Evolutionary conservation across 1,140 invertebrate genomes (phyloP).

Genomic region (Megalonaias nervosa): DNA sequence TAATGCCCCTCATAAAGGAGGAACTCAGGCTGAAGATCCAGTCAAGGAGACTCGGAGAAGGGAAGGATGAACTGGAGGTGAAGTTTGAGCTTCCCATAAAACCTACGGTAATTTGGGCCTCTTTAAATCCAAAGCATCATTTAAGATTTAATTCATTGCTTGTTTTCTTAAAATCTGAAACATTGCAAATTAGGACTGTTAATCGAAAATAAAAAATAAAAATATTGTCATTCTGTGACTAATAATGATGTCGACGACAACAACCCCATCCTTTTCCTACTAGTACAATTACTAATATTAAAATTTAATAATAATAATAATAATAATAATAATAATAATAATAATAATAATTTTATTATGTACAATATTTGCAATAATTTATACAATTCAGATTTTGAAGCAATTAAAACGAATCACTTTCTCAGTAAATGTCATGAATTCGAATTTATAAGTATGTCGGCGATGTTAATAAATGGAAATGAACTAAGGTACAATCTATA

Average conservation of each 20-base stretch:
- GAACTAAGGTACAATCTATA: too few species aligned
- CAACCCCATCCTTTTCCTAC: not conserved
- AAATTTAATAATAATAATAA: too few species aligned
- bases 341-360: too few species aligned
- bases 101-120: conserved; percentile 5
- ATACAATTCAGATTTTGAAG: too few species aligned
- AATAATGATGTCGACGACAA: not conserved
- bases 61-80: conserved; percentile 61
- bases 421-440: too few species aligned
- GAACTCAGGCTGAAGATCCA: conserved; percentile 91
- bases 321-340: too few species aligned
- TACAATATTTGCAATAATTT: too few species aligned
- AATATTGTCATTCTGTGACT: not conserved
- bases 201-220: conserved; percentile 1
- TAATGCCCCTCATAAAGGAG: conserved; percentile 92
- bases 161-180: not conserved
- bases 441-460: too few species aligned
- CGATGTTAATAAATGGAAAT: too few species aligned
- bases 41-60: conserved; percentile 79
- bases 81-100: conserved; percentile 36
- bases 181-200: not conserved
- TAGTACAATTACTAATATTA: not conserved
- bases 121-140: not conserved
- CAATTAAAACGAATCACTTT: too few species aligned
- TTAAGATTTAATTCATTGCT: too few species aligned